Base-by-base conservation (phyloP, 2,797 vertebrate species). In the Dendrocincla tyrannina region DNA sequence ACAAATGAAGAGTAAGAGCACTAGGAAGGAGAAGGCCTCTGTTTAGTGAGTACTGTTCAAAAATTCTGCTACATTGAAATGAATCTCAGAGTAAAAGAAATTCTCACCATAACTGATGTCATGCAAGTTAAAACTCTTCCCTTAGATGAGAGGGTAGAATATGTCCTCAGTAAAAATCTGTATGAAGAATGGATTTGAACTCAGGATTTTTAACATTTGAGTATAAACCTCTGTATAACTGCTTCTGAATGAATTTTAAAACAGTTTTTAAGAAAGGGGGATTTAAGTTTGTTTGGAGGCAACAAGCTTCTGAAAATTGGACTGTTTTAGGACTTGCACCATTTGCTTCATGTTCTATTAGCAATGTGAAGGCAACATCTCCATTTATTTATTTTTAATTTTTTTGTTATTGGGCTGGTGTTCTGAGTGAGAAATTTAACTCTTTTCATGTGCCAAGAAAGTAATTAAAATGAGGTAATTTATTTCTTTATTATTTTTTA, bases 401-500 rank as follows among this genome's bases (percentile, higher is more conserved):
- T 46, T 11, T 62, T 68, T 16, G 37, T 66, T 68, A 5, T 76
- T 68, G 12, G 8, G 35, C 10, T 83, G 4, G 3, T 59, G 2
- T 73, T 69, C 7, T 76, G 35, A 73, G 16, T 69, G n/a, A 69
- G 16, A 49, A 68, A 58, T 53, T 49, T 13, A 33, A 5, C 7
- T 47, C 1, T 39, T 18, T 74, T 47, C 13, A 11, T 42, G 10
- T 11, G 46, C 7, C 4, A 74, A 55, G 32, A 60, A 75, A 7
- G 11, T 10, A 79, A 66, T 37, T 1, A 41, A 72, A 75, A 50
- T 19, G 15, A 50, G 7, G 4, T 1, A 9, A 1, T 23, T 39
- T 46, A 13, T 56, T 50, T 32, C 0, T 19, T 25, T 2, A 2
- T 16, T 17, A 39, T 13, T 11, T 27, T 5, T 50, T 30, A 11